Percentiles rank a stretch among this genome's conserved stretches.
phyloP scores from a whole-genome alignment of 2,888 invertebrate species.

The Schrankia costaestrigalis region DNA sequence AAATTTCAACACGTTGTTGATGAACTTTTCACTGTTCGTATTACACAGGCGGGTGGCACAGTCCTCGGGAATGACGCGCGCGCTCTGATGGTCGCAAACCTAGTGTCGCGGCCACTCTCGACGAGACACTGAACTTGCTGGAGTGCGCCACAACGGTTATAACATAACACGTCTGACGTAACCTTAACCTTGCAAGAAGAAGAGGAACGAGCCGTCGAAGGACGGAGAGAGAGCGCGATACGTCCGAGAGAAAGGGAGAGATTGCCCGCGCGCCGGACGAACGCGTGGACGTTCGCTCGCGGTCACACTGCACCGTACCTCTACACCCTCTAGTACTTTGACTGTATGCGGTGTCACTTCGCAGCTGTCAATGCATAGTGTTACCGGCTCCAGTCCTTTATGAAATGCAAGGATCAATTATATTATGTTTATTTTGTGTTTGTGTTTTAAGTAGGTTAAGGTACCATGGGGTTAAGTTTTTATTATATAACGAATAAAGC shows the following conservation, averaged over 20 bases:
- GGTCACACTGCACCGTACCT: slow-evolving; percentile 27
- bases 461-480: too few relatives aligned
- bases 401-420: too few relatives aligned
- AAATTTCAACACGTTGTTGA: slow-evolving; percentile 75
- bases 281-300: slow-evolving; percentile 21
- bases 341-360: too few relatives aligned
- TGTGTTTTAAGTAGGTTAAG: too few relatives aligned
- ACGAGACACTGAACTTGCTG: slow-evolving; percentile 80
- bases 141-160: slow-evolving; percentile 80
- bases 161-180: slow-evolving; percentile 82
- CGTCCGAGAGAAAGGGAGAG: slow-evolving; percentile 76
- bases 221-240: slow-evolving; percentile 79
- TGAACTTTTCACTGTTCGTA: slow-evolving; percentile 78
- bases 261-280: slow-evolving; percentile 43
- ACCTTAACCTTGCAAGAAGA: slow-evolving; percentile 82
- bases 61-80: slow-evolving; percentile 64
- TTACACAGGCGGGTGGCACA: slow-evolving; percentile 71
- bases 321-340: too few relatives aligned
- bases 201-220: slow-evolving; percentile 78
- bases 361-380: too few relatives aligned
- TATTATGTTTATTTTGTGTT: too few relatives aligned
- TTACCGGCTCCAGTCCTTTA: too few relatives aligned
- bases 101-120: slow-evolving; percentile 77
- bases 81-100: slow-evolving; percentile 63
- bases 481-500: too few relatives aligned